phyloP scores from a whole-genome alignment of 2,797 vertebrate species.

The Sciaenops ocellatus region DNA sequence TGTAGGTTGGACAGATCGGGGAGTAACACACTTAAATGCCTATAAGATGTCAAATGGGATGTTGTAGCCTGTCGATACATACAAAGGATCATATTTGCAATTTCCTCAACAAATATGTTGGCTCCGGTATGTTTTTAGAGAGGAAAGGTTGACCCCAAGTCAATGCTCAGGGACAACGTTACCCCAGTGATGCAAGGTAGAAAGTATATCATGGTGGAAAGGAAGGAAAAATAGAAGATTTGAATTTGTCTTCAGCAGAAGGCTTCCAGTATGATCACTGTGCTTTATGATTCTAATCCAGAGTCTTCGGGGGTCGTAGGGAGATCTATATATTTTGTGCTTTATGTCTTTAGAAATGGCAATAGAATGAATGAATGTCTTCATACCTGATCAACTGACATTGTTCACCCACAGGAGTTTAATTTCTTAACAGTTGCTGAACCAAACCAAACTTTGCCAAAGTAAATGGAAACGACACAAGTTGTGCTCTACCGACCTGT shows the following conservation, averaged over 20 bases:
- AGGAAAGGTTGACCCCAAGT: conserved; percentile 68
- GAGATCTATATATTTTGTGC: conserved; percentile 48
- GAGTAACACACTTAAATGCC: conserved; percentile 11
- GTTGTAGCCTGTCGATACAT: conserved; percentile 8
- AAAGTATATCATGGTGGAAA: conserved; percentile 12
- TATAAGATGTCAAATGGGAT: background rate
- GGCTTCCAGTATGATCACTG: conserved; percentile 74
- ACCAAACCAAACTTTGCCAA: conserved; percentile 62
- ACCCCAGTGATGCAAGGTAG: conserved; percentile 65
- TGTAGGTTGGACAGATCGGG: conserved; percentile 5
- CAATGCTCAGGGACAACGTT: conserved; percentile 76
- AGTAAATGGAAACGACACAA: conserved; percentile 63
- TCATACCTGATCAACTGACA: conserved; percentile 33
- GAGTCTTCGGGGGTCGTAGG: conserved; percentile 42
- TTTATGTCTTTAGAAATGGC: conserved; percentile 59
- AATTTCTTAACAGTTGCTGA: conserved; percentile 24
- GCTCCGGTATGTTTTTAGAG: conserved; percentile 36
- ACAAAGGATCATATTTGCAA: conserved; percentile 25
- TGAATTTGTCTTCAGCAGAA: conserved; percentile 43
- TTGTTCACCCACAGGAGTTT: conserved; percentile 33
- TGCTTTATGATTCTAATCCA: conserved; percentile 69
- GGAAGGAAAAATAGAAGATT: conserved; percentile 14
- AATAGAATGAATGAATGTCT: conserved; percentile 69
- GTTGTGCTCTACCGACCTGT: conserved; percentile 38
- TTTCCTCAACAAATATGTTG: conserved; percentile 33